A percentile compares a stretch with the other conserved stretches of the same genome.
phyloP scores from a whole-genome alignment of 2,113 vertebrate genomes.

The Sceloporus undulatus region DNA sequence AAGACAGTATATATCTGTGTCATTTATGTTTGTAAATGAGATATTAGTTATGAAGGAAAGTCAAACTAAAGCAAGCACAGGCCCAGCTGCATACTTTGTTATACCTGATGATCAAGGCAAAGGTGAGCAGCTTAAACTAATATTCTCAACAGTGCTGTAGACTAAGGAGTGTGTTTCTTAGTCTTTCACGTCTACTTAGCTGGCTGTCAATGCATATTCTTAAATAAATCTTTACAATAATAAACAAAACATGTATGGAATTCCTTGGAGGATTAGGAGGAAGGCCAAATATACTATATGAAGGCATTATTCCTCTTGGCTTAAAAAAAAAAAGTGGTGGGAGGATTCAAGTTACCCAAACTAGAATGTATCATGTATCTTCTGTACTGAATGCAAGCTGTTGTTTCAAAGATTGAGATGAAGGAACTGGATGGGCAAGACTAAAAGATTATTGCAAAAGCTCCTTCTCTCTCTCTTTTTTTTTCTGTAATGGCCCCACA shows the following conservation, averaged over 20 bases:
- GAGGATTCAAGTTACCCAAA: constrained; percentile 65
- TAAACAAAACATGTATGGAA: constrained; percentile 70
- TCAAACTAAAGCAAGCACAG: constrained; percentile 42
- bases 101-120: constrained; percentile 19
- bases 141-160: constrained; percentile 41
- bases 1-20: background rate
- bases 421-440: constrained; percentile 36
- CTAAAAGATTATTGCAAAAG: constrained; percentile 34
- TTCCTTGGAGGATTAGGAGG: constrained; percentile 65
- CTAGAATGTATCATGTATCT: constrained; percentile 42
- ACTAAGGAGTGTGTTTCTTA: constrained; percentile 59
- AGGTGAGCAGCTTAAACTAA: constrained; percentile 50
- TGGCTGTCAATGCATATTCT: constrained; percentile 58
- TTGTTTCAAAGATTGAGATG: constrained; percentile 51
- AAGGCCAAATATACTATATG: constrained; percentile 65
- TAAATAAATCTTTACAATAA: constrained; percentile 63
- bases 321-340: constrained; percentile 21
- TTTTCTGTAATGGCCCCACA: background rate
- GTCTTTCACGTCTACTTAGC: constrained; percentile 64
- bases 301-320: constrained; percentile 66
- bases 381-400: constrained; percentile 40
- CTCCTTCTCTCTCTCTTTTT: background rate
- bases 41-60: background rate
- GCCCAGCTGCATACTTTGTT: constrained; percentile 37
- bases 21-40: constrained; percentile 15